A percentile compares a stretch with the other conserved stretches of the same genome.
Conservation (phyloP, 2,113 vertebrate genomes). For the Mellivora capensis region DNA sequence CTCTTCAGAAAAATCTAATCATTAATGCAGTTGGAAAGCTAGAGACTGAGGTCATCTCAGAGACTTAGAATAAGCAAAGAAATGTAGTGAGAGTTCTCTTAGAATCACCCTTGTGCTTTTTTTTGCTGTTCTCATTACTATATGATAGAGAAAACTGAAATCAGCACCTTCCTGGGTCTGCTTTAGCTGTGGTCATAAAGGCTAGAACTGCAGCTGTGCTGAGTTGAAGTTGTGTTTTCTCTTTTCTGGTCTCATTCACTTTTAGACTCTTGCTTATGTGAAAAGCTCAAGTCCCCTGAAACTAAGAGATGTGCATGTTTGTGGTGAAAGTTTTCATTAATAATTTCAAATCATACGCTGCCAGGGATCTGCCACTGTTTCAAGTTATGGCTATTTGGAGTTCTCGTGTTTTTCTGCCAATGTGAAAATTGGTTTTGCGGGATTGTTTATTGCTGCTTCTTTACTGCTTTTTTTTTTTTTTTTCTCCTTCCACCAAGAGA, state of each 20-base stretch:
- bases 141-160: not conserved
- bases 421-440: constrained; percentile 70
- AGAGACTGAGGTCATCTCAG: not conserved
- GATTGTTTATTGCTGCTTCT: constrained; percentile 68
- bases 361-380: constrained; percentile 57
- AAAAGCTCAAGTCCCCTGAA: constrained; percentile 16
- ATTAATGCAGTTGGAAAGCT: not conserved
- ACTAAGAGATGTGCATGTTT: constrained; percentile 34
- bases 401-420: constrained; percentile 66
- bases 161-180: not conserved
- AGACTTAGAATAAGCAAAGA: not conserved
- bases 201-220: not conserved
- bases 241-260: not conserved
- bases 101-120: not conserved
- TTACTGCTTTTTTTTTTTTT: not conserved
- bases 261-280: not conserved
- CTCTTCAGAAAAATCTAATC: not conserved
- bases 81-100: not conserved
- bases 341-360: constrained; percentile 38
- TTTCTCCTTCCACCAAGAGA: constrained; percentile 15
- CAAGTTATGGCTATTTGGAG: constrained; percentile 59
- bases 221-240: not conserved
- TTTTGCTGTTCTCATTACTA: not conserved
- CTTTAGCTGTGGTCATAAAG: not conserved
- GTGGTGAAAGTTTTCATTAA: constrained; percentile 59